Percentiles rank a stretch among this genome's conserved stretches.
Evolutionary conservation across 1,140 invertebrate genomes (phyloP).

Genomic region (Caerostris extrusa): DNA sequence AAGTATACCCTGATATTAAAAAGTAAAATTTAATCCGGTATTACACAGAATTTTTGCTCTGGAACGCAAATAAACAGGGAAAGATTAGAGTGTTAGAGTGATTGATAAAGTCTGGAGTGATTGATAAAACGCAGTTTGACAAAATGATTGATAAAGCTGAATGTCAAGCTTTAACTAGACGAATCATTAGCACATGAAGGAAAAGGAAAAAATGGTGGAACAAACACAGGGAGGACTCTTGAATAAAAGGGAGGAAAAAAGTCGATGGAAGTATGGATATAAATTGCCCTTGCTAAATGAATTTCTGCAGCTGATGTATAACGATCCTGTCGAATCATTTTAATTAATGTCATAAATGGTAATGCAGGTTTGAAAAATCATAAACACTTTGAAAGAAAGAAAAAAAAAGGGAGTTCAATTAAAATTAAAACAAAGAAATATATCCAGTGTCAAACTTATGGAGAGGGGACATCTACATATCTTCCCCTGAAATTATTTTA

Average conservation of each 20-base stretch:
- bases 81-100: neutral
- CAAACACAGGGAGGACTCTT: neutral
- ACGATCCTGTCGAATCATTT: neutral
- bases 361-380: neutral
- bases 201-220: conserved; percentile 2
- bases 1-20: neutral
- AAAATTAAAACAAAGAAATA: too few species aligned
- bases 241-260: neutral
- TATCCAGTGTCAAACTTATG: too few species aligned
- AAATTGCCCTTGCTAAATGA: neutral
- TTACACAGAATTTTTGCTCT: neutral
- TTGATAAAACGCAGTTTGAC: conserved; percentile 52
- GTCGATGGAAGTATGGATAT: neutral
- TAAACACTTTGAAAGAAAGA: neutral
- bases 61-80: neutral
- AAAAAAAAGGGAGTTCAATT: neutral
- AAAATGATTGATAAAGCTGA: conserved; percentile 46
- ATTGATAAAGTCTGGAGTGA: conserved; percentile 27
- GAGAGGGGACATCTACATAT: too few species aligned
- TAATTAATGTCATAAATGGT: neutral
- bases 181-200: conserved; percentile 42
- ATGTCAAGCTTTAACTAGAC: conserved; percentile 22
- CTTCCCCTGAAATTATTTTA: too few species aligned
- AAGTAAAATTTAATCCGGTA: neutral
- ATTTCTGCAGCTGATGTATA: neutral